Percentiles rank a stretch among this genome's conserved stretches.
Conservation (phyloP, 2,797 vertebrate species). For the Fistularia tabacaria region DNA sequence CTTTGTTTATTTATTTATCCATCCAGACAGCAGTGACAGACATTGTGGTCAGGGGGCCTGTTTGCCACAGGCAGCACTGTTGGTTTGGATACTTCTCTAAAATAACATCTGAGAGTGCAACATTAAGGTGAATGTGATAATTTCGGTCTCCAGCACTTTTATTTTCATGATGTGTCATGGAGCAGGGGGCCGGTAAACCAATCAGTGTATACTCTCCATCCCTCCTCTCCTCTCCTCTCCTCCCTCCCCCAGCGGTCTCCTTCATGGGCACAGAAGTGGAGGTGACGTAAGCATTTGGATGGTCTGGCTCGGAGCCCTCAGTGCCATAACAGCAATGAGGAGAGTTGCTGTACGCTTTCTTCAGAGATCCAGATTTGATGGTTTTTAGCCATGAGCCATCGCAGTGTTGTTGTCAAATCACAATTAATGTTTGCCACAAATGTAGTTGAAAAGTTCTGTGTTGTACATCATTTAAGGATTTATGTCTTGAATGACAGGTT, state of each 20-base stretch:
- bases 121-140: conserved; percentile 79
- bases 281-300: conserved; percentile 78
- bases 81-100: conserved; percentile 74
- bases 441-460: conserved; percentile 1
- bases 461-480: not conserved
- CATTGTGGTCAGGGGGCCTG: conserved; percentile 67
- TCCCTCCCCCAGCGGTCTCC: conserved; percentile 36
- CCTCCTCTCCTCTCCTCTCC: conserved; percentile 11
- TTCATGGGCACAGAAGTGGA: conserved; percentile 66
- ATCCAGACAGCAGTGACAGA: conserved; percentile 70
- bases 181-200: conserved; percentile 72
- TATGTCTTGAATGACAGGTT: too few relatives aligned
- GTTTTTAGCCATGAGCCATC: not conserved
- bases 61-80: conserved; percentile 65
- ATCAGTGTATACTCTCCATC: conserved; percentile 70
- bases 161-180: conserved; percentile 81
- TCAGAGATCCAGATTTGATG: conserved; percentile 47
- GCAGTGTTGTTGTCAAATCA: conserved; percentile 30
- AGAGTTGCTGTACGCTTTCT: conserved; percentile 55
- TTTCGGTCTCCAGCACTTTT: conserved; percentile 74
- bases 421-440: conserved; percentile 18
- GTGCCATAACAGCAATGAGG: conserved; percentile 71
- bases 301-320: conserved; percentile 71
- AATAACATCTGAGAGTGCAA: conserved; percentile 77
- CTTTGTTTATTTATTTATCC: conserved; percentile 78